Conservation (phyloP, 2,797 vertebrate genomes). For the Peromyscus eremicus region DNA sequence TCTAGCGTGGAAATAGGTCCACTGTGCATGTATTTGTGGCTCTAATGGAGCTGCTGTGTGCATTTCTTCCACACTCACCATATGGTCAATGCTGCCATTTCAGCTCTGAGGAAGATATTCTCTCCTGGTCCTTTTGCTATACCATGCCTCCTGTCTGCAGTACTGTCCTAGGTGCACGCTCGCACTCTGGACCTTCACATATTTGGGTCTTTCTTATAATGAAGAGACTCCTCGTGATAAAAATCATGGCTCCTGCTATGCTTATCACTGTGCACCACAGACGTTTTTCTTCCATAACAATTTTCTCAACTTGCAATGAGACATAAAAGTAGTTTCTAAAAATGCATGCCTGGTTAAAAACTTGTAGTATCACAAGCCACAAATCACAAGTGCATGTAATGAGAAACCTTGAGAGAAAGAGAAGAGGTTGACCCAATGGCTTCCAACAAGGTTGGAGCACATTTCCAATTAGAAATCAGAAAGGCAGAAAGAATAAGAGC, state of each 20-base stretch:
- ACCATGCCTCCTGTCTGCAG: not conserved
- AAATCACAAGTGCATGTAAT: conserved; percentile 22
- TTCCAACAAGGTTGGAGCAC: conserved; percentile 26
- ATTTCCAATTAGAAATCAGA: conserved; percentile 21
- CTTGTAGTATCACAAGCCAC: not conserved
- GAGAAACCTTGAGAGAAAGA: conserved; percentile 40
- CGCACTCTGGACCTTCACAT: not conserved
- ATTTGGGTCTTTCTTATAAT: not conserved
- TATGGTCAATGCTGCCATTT: no score
- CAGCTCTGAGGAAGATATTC: not conserved
- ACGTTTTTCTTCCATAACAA: not conserved
- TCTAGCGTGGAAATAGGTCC: not conserved
- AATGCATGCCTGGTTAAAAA: conserved; percentile 36
- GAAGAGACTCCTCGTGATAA: not conserved
- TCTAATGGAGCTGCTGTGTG: not conserved
- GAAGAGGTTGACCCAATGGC: conserved; percentile 39
- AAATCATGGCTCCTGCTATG: accelerated
- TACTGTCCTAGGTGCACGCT: not conserved
- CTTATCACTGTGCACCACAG: accelerated
- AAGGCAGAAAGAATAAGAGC: conserved; percentile 25
- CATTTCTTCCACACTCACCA: not conserved
- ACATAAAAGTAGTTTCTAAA: not conserved
- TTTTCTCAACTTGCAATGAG: not conserved
- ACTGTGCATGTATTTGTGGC: not conserved
- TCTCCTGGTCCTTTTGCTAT: not conserved